These are phyloP conservation scores for Pandemis cinnamomeana DNA, from an alignment of 2,888 invertebrate genomes.

Conservation along the genomic window DNA sequence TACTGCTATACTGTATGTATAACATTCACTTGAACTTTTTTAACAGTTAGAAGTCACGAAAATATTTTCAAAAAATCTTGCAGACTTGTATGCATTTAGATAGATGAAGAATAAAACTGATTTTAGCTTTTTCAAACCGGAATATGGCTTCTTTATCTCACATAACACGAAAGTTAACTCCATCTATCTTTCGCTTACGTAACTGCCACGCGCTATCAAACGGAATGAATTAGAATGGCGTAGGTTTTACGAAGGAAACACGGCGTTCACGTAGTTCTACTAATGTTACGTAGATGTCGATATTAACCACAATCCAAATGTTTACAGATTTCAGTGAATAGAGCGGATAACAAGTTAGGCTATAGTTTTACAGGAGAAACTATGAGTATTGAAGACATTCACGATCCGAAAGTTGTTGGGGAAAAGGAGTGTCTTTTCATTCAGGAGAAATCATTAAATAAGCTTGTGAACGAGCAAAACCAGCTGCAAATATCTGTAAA, in stretches of 20 bases:
- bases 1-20: slow-evolving; percentile 49
- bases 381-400: slow-evolving; percentile 52
- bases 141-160: background rate
- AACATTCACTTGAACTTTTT: too few species aligned
- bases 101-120: too few species aligned
- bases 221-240: background rate
- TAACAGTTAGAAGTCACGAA: background rate
- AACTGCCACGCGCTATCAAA: slow-evolving; percentile 26
- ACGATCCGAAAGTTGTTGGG: slow-evolving; percentile 48
- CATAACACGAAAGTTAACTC: background rate
- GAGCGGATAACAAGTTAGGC: slow-evolving; percentile 51
- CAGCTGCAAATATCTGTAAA: slow-evolving; percentile 51
- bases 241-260: background rate
- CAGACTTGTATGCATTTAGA: too few species aligned
- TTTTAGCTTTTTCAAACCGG: too few species aligned
- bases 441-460: slow-evolving; percentile 48
- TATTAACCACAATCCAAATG: background rate
- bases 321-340: slow-evolving; percentile 42
- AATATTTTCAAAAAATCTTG: too few species aligned
- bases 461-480: slow-evolving; percentile 46
- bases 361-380: slow-evolving; percentile 57
- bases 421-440: slow-evolving; percentile 53
- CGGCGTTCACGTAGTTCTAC: background rate
- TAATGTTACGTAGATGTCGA: slow-evolving; percentile 35
- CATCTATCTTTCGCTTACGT: slow-evolving; percentile 16